Conservation (phyloP, 2,888 invertebrate species). For the Eupeodes latifasciatus region DNA sequence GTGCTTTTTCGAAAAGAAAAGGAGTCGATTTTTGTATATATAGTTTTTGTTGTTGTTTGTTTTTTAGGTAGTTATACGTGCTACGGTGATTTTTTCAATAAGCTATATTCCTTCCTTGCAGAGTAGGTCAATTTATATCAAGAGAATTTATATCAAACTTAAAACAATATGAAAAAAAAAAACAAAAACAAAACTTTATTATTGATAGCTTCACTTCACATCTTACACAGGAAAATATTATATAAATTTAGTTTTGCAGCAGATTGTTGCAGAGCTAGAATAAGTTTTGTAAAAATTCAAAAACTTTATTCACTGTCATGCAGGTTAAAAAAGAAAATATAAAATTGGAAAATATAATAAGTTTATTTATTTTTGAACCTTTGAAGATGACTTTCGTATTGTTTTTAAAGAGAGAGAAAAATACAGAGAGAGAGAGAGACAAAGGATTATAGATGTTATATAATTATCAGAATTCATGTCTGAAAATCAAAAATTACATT, state of each 20-base stretch:
- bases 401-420: not conserved
- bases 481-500: too few relatives aligned
- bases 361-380: not conserved
- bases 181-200: not conserved
- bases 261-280: not conserved
- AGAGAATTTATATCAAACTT: not conserved
- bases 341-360: not conserved
- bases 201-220: not conserved
- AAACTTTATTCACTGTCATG: not conserved
- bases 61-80: not conserved
- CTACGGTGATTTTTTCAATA: conserved; percentile 10
- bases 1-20: not conserved
- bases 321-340: not conserved
- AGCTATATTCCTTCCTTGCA: not conserved
- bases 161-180: not conserved
- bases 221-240: not conserved
- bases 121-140: conserved; percentile 12
- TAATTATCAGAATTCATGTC: too few relatives aligned
- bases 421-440: too few relatives aligned
- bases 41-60: not conserved
- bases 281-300: not conserved
- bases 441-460: too few relatives aligned
- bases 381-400: not conserved
- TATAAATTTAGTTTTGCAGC: not conserved
- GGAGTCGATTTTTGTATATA: not conserved